These are phyloP conservation scores for Periophthalmodon schlosseri DNA, from an alignment of 2,113 vertebrate species.

Conservation along the genomic window DNA sequence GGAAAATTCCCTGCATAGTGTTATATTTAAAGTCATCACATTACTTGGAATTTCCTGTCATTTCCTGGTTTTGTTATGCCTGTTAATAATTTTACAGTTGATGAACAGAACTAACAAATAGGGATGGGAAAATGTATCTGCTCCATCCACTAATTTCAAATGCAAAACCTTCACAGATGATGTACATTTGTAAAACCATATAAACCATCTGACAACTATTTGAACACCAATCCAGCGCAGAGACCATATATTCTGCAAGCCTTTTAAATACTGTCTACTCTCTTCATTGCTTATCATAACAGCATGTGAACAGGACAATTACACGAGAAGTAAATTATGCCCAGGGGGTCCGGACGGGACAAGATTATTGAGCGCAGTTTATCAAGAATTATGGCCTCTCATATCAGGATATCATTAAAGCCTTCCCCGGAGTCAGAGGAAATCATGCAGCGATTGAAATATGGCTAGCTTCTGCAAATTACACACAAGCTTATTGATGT, in stretches of 20 bases:
- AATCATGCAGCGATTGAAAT: constrained; percentile 40
- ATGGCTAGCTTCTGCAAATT: constrained; percentile 48
- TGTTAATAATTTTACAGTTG: constrained; percentile 4
- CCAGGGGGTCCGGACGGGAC: constrained; percentile 35
- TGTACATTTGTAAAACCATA: background rate
- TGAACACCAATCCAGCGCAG: background rate
- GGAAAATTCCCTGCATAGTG: constrained; percentile 8
- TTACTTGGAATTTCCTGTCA: background rate
- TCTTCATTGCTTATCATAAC: constrained; percentile 32
- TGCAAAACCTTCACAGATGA: background rate
- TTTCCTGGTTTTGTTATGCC: background rate
- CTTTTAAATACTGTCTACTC: background rate
- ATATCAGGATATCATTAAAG: constrained; percentile 70
- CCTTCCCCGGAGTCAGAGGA: constrained; percentile 65
- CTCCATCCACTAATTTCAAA: background rate
- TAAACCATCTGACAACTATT: background rate
- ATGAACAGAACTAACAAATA: background rate
- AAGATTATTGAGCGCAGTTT: constrained; percentile 56
- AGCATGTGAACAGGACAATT: constrained; percentile 50
- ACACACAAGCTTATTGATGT: constrained; percentile 36
- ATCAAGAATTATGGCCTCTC: constrained; percentile 62
- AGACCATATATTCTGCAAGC: background rate
- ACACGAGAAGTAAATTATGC: constrained; percentile 53
- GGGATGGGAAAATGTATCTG: background rate
- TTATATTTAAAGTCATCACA: constrained; percentile 5